Evolutionary conservation across 2,797 vertebrate genomes (phyloP), one percentile per base, ranked within the genome.

Genomic region (Anabas testudineus): DNA sequence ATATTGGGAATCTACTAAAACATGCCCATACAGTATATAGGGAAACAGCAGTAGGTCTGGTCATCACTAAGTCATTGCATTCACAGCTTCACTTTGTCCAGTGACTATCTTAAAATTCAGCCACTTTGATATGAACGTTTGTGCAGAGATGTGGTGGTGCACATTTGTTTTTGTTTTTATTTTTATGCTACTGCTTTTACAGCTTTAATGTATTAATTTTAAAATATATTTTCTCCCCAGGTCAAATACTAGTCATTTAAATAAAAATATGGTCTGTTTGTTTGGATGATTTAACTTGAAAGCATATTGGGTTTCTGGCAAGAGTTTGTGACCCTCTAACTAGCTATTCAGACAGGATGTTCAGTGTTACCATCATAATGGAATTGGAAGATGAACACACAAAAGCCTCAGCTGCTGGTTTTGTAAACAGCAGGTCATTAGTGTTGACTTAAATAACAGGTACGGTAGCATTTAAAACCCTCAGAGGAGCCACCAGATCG

Each of bases 361-460:
- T 32, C 32, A 26, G 1, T 46, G 47, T 62, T 24, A 10, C 57
- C 58, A 42, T 56, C 18, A 46, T 53, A 53, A n/a, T 49, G 22
- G 3, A 15, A 58, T 14, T 71, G 69, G 74, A 72, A 15, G 19
- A 57, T 64, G 59, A 74, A 63, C 74, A 79, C 76, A 74, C 43
- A 26, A 22, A 59, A 55, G 55, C 39, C 77, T 67, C 73, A 83
- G 83, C 85, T 88, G 87, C 64, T 69, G 53, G 24, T 59, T 48
- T 57, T 48, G 65, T 71, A 58, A 84, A 74, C 86, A 86, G 85
- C 79, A 73, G 82, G 78, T 89, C 30, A 9, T 32, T 32, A 32
- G 80, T 64, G 47, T 53, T 67, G 77, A 74, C 75, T 84, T 74
- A 73, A 69, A 53, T 58, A 61, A 67, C 81, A 82, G 70, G 71